Evolutionary conservation across 2,797 vertebrate species (phyloP).

Genomic region (Notoglanidium macrostoma): DNA sequence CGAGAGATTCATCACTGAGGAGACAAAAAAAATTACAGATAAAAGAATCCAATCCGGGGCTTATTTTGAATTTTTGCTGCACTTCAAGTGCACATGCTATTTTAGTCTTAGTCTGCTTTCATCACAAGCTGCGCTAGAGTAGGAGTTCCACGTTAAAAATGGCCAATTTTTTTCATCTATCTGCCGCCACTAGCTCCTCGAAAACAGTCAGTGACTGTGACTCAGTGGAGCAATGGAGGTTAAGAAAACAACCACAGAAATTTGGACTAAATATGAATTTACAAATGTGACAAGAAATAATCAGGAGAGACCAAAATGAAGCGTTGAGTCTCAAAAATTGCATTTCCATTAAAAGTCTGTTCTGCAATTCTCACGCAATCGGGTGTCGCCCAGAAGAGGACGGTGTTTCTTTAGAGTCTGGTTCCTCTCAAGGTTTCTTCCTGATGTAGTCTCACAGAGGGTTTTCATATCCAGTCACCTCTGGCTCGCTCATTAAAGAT

Average conservation of each 20-base stretch:
- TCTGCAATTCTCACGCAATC: not conserved
- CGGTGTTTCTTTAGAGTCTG: not conserved
- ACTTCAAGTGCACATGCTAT: not conserved
- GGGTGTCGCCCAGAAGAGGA: not conserved
- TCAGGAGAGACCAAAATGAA: not conserved
- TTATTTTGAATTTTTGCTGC: not conserved
- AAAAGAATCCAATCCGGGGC: not conserved
- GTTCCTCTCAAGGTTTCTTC: not conserved
- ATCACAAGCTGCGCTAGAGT: not conserved
- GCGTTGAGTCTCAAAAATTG: not conserved
- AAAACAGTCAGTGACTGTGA: not conserved
- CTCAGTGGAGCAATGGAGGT: not conserved
- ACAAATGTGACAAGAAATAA: not conserved
- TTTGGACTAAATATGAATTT: not conserved
- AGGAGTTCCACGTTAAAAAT: not conserved
- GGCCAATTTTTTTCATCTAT: not conserved
- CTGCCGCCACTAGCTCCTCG: not conserved
- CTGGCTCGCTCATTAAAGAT: not conserved
- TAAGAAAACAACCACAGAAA: not conserved
- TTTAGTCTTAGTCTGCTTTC: not conserved
- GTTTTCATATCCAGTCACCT: not conserved
- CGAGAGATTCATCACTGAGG: not conserved
- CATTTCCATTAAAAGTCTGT: not conserved
- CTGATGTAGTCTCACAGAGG: not conserved
- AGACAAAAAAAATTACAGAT: not conserved